Evolutionary conservation across 2,113 vertebrate genomes (phyloP), one percentile per base, ranked within the genome.

Genomic region (Castor canadensis): DNA sequence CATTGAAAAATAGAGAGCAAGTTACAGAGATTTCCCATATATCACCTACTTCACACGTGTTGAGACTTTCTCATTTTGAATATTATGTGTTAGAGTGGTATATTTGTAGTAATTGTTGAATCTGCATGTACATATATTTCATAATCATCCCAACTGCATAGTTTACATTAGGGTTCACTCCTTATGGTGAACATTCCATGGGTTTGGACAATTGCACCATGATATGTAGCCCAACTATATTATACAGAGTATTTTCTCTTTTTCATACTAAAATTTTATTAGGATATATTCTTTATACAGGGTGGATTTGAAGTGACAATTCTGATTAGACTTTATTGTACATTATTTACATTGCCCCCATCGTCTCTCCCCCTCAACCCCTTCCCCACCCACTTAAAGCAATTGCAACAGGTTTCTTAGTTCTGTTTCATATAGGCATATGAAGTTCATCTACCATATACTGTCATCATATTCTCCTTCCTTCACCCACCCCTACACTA

Each of bases 41-140:
- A 28, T 4, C 13, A 16, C 9, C 11, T 22, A 49, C 13, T 30
- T 5, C 56, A 62, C 9, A n/a, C 22, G 19, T n/a, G 30, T 30
- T 75, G n/a, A 62, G 38, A 8, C 16, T 82, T 17, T 43, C 5
- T 9, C 9, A 32, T 45, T 62, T 11, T 22, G 38, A 82, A 75
- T 22, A 19, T n/a, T 1, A 0, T 20, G 15, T 19, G 30, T 4
- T 38, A 28, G 1, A 52, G 12, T 54, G 47, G 19, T n/a, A 30
- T 11, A 22, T 43, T 56, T 69, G 20, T 30, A n/a, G 9, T 45
- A 35, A n/a, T 13, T 38, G 22, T 47, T 12, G 16, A 49, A 12
- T 10, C 71, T 71, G 62, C 35, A 11, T 11, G n/a, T 15, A 17
- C 40, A 88, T 20, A 49, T 60, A 19, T 60, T 60, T 30, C 13